Base-by-base conservation (phyloP, 2,888 invertebrate genomes). In the Chrysomela aeneicollis region DNA sequence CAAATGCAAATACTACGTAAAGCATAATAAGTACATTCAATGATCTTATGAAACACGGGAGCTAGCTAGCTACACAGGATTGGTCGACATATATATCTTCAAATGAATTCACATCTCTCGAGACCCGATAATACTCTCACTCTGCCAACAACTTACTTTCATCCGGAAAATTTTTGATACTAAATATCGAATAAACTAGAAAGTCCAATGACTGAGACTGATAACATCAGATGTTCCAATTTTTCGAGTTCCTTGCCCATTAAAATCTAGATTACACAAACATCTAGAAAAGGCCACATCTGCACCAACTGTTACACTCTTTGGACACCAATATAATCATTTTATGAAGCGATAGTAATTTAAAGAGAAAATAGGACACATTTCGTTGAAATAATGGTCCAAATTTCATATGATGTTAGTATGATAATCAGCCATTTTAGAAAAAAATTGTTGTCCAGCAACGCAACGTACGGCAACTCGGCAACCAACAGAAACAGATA, bases 401-500 rank as follows among this genome's bases (percentile, higher is more conserved):
- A 73, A 73, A 73, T 73, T 76, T 78, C 77, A 79, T 79, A 78
- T 78, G 75, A 79, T 78, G 77, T 74, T 71, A 75, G 73, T 72
- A 75, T 74, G 71, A 75, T 66, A 71, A 73, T 74, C 79, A 76
- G 81, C 81, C 82, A 82, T 82, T 77, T 82, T 82, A 77, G 73
- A 77, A 76, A 73, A 72, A 71, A 62, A 55, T 5, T 26, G 59
- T 65, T 79, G 78, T 81, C 81, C 81, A 81, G 81, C 80, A 81
- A 79, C 81, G 80, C 80, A 81, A 79, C 80, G 42, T 12, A 42
- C 42, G 42, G 79, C 76, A 76, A 76, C 71, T 68, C 70, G 55
- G 51, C 70, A 67, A 74, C 77, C 59, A 63, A 4, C 42, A 76
- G n/a, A n/a, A n/a, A n/a, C n/a, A n/a, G n/a, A 72, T 10, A 9